Base-by-base conservation (phyloP, 64 coral and sea anemone species). In the Stylophora pistillata region DNA sequence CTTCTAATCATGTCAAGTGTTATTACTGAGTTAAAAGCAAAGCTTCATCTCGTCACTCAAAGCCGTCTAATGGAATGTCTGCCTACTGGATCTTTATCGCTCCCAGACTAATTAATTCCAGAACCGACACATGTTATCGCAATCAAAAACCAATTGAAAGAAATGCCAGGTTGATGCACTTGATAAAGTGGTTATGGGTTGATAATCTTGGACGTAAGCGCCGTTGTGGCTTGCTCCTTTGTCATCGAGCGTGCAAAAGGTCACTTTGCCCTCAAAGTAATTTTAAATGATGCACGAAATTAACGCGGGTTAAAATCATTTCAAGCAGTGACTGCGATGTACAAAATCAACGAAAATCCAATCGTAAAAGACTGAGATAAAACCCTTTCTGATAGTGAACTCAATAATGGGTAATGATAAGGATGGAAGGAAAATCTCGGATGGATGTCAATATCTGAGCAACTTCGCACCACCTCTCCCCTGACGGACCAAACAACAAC, bases 1-100 rank as follows among this genome's bases (percentile, higher is more conserved):
- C 11, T 63, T 65, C 28, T 64, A 57, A 82, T 82, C 25, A n/a
- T 54, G 27, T 69, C 61, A 21, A 84, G 80, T 84, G 80, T 70
- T 62, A 53, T 84, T 53, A 70, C 62, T 31, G 0, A 25, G 21
- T 25, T 84, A 4, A 30, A 18, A 21, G 30, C 28, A 32, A 13
- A 30, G 10, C 66, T 20, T 5, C 15, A 15, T 33, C 73, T 73
- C 14, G 10, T 84, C 62, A 84, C 15, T 70, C 80, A 68, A 52
- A 31, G 60, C 59, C 13, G 13, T 25, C 58, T 58, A 79, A 79
- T 79, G 77, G 73, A 76, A 76, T 76, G 73, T 76, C 64, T 25
- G 64, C 64, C 64, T 12, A 27, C 23, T 21, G 23, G 20, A 68
- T 28, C 21, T 21, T 76, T 47, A 76, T 64, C 58, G 13, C 55